Evolutionary conservation across 2,888 invertebrate genomes (phyloP).

Genomic region (Chymomyza amoena): DNA sequence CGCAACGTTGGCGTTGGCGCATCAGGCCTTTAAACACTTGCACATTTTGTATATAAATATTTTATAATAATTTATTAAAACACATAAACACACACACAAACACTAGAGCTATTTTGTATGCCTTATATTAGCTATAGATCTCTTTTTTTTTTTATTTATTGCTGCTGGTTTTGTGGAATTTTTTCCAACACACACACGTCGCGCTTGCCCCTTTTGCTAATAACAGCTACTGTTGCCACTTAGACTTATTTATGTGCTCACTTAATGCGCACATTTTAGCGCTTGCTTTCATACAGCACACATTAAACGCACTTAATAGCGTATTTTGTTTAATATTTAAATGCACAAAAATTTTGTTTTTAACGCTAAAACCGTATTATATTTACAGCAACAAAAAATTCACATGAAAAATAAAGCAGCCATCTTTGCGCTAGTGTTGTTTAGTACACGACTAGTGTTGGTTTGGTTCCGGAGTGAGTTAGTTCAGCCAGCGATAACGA

Average conservation of each 20-base stretch:
- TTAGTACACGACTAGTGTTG: neutral
- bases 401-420: slow-evolving; percentile 14
- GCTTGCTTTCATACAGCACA: neutral
- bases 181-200: slow-evolving; percentile 37
- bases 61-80: slow-evolving; percentile 63
- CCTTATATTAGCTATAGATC: neutral
- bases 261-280: neutral
- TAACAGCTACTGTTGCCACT: slow-evolving; percentile 20
- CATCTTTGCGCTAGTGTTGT: slow-evolving; percentile 30
- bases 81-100: slow-evolving; percentile 46
- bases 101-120: neutral
- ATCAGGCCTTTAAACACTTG: slow-evolving; percentile 58
- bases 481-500: neutral
- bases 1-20: slow-evolving; percentile 41
- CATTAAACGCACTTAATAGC: neutral
- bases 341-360: slow-evolving; percentile 32
- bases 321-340: neutral
- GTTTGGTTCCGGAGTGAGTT: neutral
- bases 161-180: slow-evolving; percentile 36
- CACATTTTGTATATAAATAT: slow-evolving; percentile 43
- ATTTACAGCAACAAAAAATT: slow-evolving; percentile 46
- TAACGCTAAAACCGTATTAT: slow-evolving; percentile 33
- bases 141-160: slow-evolving; percentile 1
- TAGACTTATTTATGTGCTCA: slow-evolving; percentile 9
- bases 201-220: slow-evolving; percentile 18